These are phyloP conservation scores for Petrocephalus microphthalmus DNA, from an alignment of 2,113 vertebrate species.

Conservation along the genomic window DNA sequence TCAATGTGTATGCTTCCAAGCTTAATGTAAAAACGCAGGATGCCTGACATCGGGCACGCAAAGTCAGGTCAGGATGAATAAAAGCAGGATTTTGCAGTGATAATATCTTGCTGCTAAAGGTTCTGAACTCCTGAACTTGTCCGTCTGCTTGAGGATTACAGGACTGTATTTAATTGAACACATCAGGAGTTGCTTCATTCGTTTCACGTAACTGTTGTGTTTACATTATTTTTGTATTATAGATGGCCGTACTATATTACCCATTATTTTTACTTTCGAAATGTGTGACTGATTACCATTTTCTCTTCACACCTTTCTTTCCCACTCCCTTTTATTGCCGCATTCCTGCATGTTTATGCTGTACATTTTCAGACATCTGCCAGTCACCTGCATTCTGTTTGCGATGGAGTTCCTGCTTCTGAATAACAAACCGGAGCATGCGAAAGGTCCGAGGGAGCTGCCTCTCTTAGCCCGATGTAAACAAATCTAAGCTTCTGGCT, in stretches of 20 bases:
- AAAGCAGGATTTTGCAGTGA: not conserved
- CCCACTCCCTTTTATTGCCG: not conserved
- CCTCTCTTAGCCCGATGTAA: slow-evolving; percentile 11
- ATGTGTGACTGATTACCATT: not conserved
- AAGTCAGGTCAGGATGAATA: not conserved
- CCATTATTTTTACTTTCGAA: not conserved
- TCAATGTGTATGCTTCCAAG: not conserved
- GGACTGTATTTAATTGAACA: not conserved
- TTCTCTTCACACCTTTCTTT: not conserved
- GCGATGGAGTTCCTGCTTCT: not conserved
- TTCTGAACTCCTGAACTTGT: not conserved
- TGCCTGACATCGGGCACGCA: not conserved
- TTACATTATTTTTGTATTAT: not conserved
- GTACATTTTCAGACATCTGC: not conserved
- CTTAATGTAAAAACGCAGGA: not conserved
- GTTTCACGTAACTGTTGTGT: not conserved
- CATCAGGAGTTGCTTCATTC: not conserved
- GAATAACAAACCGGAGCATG: not conserved
- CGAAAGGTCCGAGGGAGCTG: not conserved
- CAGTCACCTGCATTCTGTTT: not conserved
- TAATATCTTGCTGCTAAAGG: not conserved
- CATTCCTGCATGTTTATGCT: not conserved
- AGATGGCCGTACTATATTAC: not conserved
- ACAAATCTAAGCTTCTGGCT: slow-evolving; percentile 9
- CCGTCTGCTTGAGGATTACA: not conserved